Percentiles rank a stretch among this genome's conserved stretches.
phyloP scores from a whole-genome alignment of 2,797 vertebrate species.

The Brachymystax lenok region DNA sequence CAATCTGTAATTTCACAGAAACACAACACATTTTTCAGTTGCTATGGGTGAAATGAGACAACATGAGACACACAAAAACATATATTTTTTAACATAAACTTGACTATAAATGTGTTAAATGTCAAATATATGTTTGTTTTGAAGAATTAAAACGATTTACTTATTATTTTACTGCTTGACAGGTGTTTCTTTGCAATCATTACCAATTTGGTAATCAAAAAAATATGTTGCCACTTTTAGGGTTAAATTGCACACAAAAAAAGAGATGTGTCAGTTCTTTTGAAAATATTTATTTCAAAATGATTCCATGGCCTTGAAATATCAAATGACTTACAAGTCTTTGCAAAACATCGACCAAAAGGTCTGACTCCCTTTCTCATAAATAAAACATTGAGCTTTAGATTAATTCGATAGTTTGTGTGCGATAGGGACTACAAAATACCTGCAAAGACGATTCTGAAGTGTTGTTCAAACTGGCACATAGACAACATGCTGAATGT shows the following conservation, averaged over 20 bases:
- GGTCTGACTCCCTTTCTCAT: constrained; percentile 46
- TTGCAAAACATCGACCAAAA: constrained; percentile 34
- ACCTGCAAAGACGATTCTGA: background rate
- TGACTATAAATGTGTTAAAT: too few species aligned
- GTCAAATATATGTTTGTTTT: too few species aligned
- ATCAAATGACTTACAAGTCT: constrained; percentile 35
- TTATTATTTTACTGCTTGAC: too few species aligned
- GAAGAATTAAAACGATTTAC: too few species aligned
- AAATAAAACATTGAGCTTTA: constrained; percentile 60
- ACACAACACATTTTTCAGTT: too few species aligned
- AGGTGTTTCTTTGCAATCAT: too few species aligned
- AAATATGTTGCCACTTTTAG: too few species aligned
- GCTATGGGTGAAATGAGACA: too few species aligned
- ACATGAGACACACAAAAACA: too few species aligned
- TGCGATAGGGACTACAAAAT: background rate
- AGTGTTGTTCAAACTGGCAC: background rate
- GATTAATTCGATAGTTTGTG: background rate
- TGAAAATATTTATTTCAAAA: constrained; percentile 62
- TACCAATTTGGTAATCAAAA: too few species aligned
- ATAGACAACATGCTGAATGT: background rate
- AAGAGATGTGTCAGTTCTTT: constrained; percentile 42
- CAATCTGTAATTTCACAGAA: too few species aligned
- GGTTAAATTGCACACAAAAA: constrained; percentile 20
- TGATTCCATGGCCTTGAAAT: constrained; percentile 43
- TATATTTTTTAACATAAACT: too few species aligned